Conservation (phyloP, 1,140 invertebrate genomes). For the Drosophila lini region DNA sequence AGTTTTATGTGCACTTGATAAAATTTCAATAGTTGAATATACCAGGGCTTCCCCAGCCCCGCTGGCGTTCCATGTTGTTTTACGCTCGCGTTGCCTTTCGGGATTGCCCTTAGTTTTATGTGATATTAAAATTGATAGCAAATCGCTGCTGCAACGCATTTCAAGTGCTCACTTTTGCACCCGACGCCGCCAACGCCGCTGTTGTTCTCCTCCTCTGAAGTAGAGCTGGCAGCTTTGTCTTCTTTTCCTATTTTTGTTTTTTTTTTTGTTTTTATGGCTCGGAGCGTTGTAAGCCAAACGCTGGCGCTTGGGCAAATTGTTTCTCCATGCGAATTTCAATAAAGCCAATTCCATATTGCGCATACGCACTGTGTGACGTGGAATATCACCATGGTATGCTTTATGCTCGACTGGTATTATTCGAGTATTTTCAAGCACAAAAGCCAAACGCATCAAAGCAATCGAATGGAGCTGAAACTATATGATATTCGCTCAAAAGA, state of each 20-base stretch:
- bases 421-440: constrained; percentile 9
- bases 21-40: constrained; percentile 76
- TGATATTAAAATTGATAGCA: constrained; percentile 83
- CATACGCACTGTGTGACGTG: constrained; percentile 60
- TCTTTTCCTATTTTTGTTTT: constrained; percentile 36
- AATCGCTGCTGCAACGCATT: constrained; percentile 75
- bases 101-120: constrained; percentile 78
- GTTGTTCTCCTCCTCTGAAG: not conserved
- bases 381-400: constrained; percentile 36
- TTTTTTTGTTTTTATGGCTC: constrained; percentile 59
- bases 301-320: constrained; percentile 68
- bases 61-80: constrained; percentile 55
- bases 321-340: constrained; percentile 78
- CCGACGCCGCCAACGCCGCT: constrained; percentile 1
- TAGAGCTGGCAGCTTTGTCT: constrained; percentile 23
- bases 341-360: constrained; percentile 75
- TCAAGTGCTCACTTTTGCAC: constrained; percentile 59
- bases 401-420: constrained; percentile 33
- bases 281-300: constrained; percentile 49
- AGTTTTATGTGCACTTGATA: constrained; percentile 82
- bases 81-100: constrained; percentile 65
- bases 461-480: constrained; percentile 12
- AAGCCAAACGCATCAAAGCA: constrained; percentile 18
- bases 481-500: not conserved
- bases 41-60: not conserved